Conservation (phyloP, 2,113 vertebrate species). For the Misgurnus mizolepis region DNA sequence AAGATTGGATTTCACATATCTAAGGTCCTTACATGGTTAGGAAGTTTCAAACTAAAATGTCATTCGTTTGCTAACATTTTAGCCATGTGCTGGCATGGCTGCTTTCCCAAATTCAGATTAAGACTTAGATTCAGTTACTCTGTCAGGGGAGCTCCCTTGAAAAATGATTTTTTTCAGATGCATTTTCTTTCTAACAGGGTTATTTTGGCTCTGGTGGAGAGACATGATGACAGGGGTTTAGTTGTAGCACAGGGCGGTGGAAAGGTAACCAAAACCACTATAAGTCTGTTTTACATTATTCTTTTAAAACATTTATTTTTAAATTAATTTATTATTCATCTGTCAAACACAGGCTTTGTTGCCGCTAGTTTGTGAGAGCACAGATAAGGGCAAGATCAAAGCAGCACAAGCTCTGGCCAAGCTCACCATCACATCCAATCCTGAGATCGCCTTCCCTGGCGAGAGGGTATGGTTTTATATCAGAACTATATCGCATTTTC, state of each 20-base stretch:
- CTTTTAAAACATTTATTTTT: not conserved
- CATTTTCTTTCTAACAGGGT: conserved; percentile 72
- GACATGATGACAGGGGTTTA: conserved; percentile 85
- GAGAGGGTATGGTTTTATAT: conserved; percentile 78
- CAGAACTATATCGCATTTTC: no score
- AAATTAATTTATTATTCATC: not conserved
- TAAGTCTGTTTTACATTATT: not conserved
- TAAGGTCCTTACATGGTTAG: not conserved
- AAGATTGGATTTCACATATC: no score
- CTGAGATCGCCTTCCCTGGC: conserved; percentile 92
- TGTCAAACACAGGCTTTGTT: conserved; percentile 82
- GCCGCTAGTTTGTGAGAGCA: conserved; percentile 90
- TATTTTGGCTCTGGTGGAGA: conserved; percentile 90
- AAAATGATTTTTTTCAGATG: not conserved
- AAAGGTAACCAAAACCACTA: conserved; percentile 79
- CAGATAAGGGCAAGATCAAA: conserved; percentile 87
- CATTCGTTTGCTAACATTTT: not conserved
- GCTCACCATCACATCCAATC: conserved; percentile 95
- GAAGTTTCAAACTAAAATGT: not conserved
- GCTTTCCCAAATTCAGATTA: conserved; percentile 9
- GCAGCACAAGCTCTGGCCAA: conserved; percentile 94
- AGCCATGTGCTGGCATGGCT: conserved; percentile 19
- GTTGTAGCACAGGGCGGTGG: conserved; percentile 96
- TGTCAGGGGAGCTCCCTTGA: conserved; percentile 6
- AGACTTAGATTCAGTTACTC: not conserved